phyloP scores from a whole-genome alignment of 2,888 invertebrate species.

The Diaperis boleti region DNA sequence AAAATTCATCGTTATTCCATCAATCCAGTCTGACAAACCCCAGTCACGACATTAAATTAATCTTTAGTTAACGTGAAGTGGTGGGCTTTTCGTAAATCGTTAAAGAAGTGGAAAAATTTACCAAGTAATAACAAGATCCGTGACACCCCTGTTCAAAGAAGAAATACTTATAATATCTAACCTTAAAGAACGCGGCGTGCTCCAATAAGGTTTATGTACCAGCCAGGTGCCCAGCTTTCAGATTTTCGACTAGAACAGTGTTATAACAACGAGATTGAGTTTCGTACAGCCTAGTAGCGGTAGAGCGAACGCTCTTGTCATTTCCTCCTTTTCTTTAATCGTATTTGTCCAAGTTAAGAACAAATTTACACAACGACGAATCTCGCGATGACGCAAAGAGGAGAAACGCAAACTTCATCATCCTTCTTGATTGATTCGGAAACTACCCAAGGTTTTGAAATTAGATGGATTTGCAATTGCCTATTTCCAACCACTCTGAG shows the following conservation, averaged over 20 bases:
- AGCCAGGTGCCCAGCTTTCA: too few species aligned
- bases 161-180: too few species aligned
- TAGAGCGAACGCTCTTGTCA: neutral
- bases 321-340: slow-evolving; percentile 22
- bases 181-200: too few species aligned
- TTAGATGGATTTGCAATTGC: slow-evolving; percentile 11
- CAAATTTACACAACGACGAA: slow-evolving; percentile 32
- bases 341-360: slow-evolving; percentile 19
- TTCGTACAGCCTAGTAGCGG: too few species aligned
- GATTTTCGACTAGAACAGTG: too few species aligned
- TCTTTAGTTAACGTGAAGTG: slow-evolving; percentile 11
- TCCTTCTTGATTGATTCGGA: slow-evolving; percentile 29
- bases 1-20: neutral
- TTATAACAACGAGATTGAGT: too few species aligned
- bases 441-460: slow-evolving; percentile 11
- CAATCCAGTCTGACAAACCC: slow-evolving; percentile 1
- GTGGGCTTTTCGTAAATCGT: slow-evolving; percentile 24
- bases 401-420: slow-evolving; percentile 18
- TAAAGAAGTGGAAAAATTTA: too few species aligned
- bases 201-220: too few species aligned
- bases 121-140: too few species aligned
- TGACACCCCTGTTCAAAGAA: too few species aligned
- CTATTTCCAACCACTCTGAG: too few species aligned
- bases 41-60: slow-evolving; percentile 20
- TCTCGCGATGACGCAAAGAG: slow-evolving; percentile 25